Percentiles rank a stretch among this genome's conserved stretches.
Conservation (phyloP, 2,113 vertebrate species). For the Hemiscyllium ocellatum region DNA sequence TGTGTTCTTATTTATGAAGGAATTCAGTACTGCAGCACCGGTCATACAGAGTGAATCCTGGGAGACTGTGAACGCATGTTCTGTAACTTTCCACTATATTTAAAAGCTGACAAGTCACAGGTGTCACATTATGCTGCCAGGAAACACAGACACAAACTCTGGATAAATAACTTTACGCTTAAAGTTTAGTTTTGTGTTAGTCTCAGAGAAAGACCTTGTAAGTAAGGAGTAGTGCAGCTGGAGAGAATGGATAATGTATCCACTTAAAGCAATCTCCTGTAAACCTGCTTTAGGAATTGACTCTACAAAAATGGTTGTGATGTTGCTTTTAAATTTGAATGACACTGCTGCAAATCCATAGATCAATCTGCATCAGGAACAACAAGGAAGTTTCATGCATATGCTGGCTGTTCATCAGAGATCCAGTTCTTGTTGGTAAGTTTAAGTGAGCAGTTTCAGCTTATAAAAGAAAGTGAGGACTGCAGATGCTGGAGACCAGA, state of each 20-base stretch:
- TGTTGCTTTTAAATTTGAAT: background rate
- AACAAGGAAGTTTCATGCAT: background rate
- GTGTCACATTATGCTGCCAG: background rate
- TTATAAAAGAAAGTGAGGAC: too few species aligned
- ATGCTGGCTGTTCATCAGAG: background rate
- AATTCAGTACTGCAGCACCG: background rate
- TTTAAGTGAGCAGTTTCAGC: background rate
- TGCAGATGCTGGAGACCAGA: too few species aligned
- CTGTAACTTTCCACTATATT: background rate
- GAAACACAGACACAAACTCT: background rate
- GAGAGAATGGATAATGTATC: background rate
- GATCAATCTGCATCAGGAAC: background rate
- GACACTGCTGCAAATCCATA: background rate
- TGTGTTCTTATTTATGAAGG: background rate
- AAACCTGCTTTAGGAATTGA: background rate
- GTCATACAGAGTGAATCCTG: background rate
- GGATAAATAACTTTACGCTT: background rate
- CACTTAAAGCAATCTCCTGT: background rate
- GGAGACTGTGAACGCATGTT: background rate
- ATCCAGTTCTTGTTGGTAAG: background rate
- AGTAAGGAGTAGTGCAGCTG: background rate
- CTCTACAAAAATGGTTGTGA: background rate
- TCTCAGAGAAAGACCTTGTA: background rate
- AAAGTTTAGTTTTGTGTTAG: background rate
- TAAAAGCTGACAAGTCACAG: background rate